Base-by-base conservation (phyloP, 2,888 invertebrate species). In the Drosophila fungiperda region DNA sequence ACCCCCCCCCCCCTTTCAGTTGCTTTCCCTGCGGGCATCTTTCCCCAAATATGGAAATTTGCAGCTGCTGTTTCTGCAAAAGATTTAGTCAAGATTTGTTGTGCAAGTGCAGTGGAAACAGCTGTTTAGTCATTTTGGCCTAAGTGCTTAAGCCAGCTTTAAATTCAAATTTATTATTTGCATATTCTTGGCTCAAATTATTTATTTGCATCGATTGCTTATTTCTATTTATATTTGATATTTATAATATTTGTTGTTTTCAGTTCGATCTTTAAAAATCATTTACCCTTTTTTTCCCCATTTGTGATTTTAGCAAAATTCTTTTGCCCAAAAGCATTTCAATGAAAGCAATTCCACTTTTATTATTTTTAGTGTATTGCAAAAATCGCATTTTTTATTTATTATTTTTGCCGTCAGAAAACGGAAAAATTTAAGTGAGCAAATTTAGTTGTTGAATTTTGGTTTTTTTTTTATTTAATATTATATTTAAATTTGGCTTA, bases 41-140 rank as follows among this genome's bases (percentile, higher is more conserved):
- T 57, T 48, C 33, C 50, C 36, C 38, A 35, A 54, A 57, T 67
- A 76, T 69, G 86, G 57, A 80, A 80, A 86, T 83, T 49, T 65
- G 54, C 67, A 68, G 61, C 64, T 40, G 36, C 17, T 68, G 68
- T 66, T 76, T 79, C 65, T 74, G 69, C 59, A 74, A 67, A n/a
- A 23, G 33, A 48, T 45, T 57, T 61, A 42, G 40, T 69, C 50
- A 61, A 48, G 54, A 45, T 71, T 3, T 15, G 17, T 9, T 17
- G 29, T 53, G 42, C 45, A 40, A 58, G 32, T 65, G 32, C 33
- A 48, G n/a, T 29, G 29, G 11, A 15, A 50, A 55, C 20, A 55
- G 50, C 55, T 49, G 48, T 20, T 29, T 32, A 57, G 38, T 32
- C 77, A 70, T 70, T 60, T 26, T 45, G 23, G 23, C 48, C 50